Evolutionary conservation across 2,113 vertebrate genomes (phyloP).

Genomic region (Gobius niger): DNA sequence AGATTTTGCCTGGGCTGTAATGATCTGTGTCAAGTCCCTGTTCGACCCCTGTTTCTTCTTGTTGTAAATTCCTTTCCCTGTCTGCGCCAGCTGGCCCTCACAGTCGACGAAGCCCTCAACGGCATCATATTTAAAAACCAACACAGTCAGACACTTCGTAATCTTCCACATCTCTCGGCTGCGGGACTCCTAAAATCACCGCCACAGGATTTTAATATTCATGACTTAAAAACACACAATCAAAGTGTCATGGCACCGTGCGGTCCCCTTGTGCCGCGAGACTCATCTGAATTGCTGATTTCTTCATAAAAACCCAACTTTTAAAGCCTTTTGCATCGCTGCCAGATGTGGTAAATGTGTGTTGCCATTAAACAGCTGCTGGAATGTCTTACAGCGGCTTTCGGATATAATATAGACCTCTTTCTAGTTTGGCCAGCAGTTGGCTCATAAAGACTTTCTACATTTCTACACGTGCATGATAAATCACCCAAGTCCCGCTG

Average conservation of each 20-base stretch:
- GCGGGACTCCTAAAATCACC: conserved; percentile 1
- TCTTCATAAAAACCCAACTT: conserved; percentile 12
- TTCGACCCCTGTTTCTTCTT: conserved; percentile 17
- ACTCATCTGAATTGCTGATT: conserved; percentile 14
- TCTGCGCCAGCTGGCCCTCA: conserved; percentile 32
- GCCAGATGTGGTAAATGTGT: not conserved
- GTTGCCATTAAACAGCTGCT: not conserved
- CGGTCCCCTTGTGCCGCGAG: not conserved
- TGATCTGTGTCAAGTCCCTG: conserved; percentile 16
- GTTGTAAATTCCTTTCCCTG: not conserved
- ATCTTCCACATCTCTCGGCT: conserved; percentile 14
- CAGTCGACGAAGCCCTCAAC: conserved; percentile 30
- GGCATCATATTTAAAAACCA: conserved; percentile 27
- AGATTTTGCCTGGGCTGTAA: conserved; percentile 15
- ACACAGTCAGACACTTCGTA: conserved; percentile 4
- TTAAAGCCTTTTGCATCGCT: not conserved
- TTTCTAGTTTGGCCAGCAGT: no score
- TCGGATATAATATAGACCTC: no score
- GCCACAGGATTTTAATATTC: conserved; percentile 24
- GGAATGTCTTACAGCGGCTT: not conserved
- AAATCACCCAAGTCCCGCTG: no score
- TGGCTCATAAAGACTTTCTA: no score
- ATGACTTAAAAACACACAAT: conserved; percentile 22
- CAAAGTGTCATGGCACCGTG: conserved; percentile 1
- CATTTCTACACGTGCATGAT: no score